These are phyloP conservation scores for Hirtodrosophila confusa DNA, from an alignment of 2,888 invertebrate species.

Conservation along the genomic window DNA sequence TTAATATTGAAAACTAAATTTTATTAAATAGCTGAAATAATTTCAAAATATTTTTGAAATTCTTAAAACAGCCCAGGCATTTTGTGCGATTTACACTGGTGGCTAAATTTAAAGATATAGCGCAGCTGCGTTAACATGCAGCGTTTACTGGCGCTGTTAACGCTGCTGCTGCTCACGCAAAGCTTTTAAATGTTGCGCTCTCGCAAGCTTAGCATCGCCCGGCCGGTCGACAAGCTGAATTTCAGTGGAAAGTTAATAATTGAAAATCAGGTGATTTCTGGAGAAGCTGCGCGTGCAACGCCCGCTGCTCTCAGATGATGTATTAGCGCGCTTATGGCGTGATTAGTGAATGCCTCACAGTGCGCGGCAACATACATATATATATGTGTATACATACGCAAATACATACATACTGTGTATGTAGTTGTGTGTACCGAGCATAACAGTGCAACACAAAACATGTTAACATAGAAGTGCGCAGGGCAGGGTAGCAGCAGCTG, in stretches of 20 bases:
- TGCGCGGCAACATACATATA: conserved; percentile 25
- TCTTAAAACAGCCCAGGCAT: background rate
- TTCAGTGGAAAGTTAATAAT: conserved; percentile 66
- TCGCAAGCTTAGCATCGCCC: conserved; percentile 28
- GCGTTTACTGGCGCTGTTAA: conserved; percentile 27
- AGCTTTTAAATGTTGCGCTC: conserved; percentile 42
- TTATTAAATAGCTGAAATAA: no score
- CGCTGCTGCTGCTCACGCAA: conserved; percentile 3
- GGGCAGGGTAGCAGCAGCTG: conserved; percentile 36
- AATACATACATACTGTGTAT: conserved; percentile 9
- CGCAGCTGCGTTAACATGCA: background rate
- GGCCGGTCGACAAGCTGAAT: conserved; percentile 15
- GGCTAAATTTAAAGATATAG: conserved; percentile 2
- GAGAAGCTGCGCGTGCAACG: conserved; percentile 51
- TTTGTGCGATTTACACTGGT: conserved; percentile 8
- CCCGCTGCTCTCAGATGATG: conserved; percentile 41
- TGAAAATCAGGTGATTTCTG: conserved; percentile 82
- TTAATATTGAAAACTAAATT: no score
- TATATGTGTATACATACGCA: conserved; percentile 12
- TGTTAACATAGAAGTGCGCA: conserved; percentile 36
- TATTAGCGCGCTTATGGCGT: conserved; percentile 42
- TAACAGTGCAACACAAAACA: conserved; percentile 58
- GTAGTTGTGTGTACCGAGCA: no score
- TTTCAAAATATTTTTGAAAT: no score
- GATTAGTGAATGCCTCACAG: conserved; percentile 34